Percentiles rank a stretch among this genome's conserved stretches.
These are phyloP conservation scores for Morus bassanus DNA, from an alignment of 2,797 vertebrate species.

Conservation along the genomic window DNA sequence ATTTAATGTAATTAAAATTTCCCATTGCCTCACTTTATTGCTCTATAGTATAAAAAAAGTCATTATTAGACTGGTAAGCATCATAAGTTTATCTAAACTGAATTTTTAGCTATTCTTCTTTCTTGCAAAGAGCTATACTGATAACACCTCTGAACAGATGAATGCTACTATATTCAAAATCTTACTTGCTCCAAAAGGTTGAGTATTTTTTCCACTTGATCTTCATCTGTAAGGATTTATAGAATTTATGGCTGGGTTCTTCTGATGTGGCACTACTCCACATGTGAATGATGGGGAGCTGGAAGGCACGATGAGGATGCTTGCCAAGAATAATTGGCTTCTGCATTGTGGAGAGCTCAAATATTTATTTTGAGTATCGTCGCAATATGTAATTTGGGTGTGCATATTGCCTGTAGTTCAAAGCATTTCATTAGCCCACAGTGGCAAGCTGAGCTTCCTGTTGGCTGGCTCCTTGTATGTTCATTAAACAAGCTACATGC, in stretches of 20 bases:
- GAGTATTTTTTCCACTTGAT: constrained; percentile 33
- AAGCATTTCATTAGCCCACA: constrained; percentile 63
- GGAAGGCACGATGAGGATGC: constrained; percentile 38
- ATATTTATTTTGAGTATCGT: constrained; percentile 54
- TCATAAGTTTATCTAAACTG: neutral
- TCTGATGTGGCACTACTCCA: constrained; percentile 67
- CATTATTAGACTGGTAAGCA: neutral
- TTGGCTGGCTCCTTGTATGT: constrained; percentile 31
- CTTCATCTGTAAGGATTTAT: constrained; percentile 62
- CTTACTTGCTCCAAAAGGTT: constrained; percentile 3
- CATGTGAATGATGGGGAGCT: constrained; percentile 61
- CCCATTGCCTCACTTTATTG: neutral
- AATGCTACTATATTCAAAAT: constrained; percentile 1
- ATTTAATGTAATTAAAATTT: neutral
- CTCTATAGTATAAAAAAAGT: neutral
- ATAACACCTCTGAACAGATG: neutral
- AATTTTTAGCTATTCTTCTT: neutral
- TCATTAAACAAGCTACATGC: constrained; percentile 48
- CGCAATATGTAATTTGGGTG: constrained; percentile 65
- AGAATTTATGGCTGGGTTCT: constrained; percentile 62
- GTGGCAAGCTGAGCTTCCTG: constrained; percentile 60
- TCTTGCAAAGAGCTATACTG: neutral
- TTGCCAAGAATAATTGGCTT: constrained; percentile 75
- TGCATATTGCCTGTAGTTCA: constrained; percentile 65
- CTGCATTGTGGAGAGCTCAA: constrained; percentile 65